phyloP scores from a whole-genome alignment of 2,888 invertebrate genomes.

The Chymomyza caudatula region DNA sequence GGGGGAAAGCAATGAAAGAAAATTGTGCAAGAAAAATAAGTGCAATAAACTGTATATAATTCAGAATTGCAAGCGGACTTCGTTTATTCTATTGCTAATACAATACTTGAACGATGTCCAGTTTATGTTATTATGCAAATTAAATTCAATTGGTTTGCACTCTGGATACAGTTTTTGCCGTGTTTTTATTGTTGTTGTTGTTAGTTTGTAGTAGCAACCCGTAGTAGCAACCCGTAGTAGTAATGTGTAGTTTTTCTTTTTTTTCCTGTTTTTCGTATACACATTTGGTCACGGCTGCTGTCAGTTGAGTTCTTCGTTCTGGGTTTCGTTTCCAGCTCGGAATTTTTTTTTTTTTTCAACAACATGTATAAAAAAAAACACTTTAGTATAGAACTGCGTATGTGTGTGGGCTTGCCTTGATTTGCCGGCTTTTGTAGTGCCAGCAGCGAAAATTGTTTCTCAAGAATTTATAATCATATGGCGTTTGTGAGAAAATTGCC shows the following conservation, averaged over 20 bases:
- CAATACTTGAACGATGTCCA: constrained; percentile 43
- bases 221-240: constrained; percentile 22
- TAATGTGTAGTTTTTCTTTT: constrained; percentile 11
- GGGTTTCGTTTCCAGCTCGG: constrained; percentile 27
- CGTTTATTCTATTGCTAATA: constrained; percentile 50
- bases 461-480: constrained; percentile 64
- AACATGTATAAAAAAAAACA: too few relatives aligned
- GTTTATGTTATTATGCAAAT: constrained; percentile 68
- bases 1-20: constrained; percentile 13
- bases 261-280: constrained; percentile 49
- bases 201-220: constrained; percentile 30
- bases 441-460: constrained; percentile 54
- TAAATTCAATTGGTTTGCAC: constrained; percentile 72
- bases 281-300: constrained; percentile 38
- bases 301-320: constrained; percentile 21
- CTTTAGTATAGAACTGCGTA: neutral
- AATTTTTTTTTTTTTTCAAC: neutral
- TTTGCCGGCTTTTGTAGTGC: constrained; percentile 57
- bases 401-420: constrained; percentile 24
- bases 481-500: neutral
- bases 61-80: constrained; percentile 38
- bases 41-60: constrained; percentile 69
- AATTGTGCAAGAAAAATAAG: constrained; percentile 63
- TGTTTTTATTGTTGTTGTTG: constrained; percentile 8
- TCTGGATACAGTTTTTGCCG: constrained; percentile 43